Evolutionary conservation across 1,140 invertebrate species (phyloP), one percentile per base, ranked within the genome.

Genomic region (Drosophila lacteicornis): DNA sequence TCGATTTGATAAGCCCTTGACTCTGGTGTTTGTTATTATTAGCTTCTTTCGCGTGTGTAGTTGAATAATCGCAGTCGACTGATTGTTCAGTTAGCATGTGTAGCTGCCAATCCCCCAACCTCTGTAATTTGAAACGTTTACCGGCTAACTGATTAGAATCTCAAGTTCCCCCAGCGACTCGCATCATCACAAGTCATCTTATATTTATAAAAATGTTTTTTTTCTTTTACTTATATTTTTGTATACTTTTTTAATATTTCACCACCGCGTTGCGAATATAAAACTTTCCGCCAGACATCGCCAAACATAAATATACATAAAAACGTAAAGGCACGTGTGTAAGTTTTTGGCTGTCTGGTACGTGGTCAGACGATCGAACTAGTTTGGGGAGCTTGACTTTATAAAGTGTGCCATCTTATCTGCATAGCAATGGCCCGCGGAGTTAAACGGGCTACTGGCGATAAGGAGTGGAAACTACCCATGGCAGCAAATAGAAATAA

Each of bases 271-370:
- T 19, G 56, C 55, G 49, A 63, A 53, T 43, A 66, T 40, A 78
- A 85, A 85, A 86, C 49, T 86, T 86, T 85, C 82, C 79, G 22
- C 47, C 59, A 75, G 82, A 79, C 82, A 55, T 17, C 4, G 51
- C 9, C 49, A 76, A 76, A 66, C 60, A 76, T 67, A 75, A 75
- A 59, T 36, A 65, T n/a, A 60, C 45, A 11, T 13, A 38, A 22
- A 49, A 46, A 50, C 49, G 13, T 15, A 19, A 15, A 45, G 45
- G 40, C 75, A 33, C 75, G 71, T 68, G 71, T 68, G 36, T 7
- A 49, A 22, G 5, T 43, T 59, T 43, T 58, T 5, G 19, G 36
- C 13, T 12, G 68, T 60, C 38, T 73, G 53, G 27, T 38, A 15
- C 15, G 30, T 58, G 75, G 65, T 70, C 50, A 63, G 63, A 59